phyloP scores from a whole-genome alignment of 2,113 vertebrate genomes.

The Bothrops jararaca region DNA sequence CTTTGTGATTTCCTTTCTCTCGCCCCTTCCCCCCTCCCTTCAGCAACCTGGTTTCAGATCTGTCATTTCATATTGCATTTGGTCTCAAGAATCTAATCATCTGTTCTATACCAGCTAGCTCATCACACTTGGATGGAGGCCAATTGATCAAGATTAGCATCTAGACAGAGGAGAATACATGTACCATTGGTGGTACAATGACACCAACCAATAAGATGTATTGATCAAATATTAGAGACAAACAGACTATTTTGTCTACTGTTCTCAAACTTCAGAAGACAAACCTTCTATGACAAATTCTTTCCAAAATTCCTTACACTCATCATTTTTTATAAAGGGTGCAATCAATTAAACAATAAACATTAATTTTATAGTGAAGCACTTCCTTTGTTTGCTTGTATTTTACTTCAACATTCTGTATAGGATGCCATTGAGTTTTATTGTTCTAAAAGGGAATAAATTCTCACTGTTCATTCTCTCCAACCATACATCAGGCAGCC shows the following conservation, averaged over 20 bases:
- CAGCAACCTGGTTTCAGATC: neutral
- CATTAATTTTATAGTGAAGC: neutral
- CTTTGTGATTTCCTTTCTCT: neutral
- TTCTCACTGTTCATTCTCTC: neutral
- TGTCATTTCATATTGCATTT: neutral
- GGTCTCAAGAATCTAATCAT: neutral
- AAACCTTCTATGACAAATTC: neutral
- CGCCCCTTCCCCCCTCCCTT: neutral
- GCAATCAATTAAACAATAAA: neutral
- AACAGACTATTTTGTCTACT: neutral
- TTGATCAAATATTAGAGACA: neutral
- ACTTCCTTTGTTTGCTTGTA: neutral
- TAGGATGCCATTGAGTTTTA: neutral
- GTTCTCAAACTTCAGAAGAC: neutral
- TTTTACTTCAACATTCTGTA: neutral
- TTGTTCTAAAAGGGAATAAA: neutral
- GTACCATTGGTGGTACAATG: neutral
- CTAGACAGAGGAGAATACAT: neutral
- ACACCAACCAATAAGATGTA: neutral
- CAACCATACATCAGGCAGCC: neutral
- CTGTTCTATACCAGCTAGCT: neutral
- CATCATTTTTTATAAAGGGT: neutral
- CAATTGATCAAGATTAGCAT: neutral
- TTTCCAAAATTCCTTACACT: neutral
- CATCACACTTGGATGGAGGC: neutral